Evolutionary conservation across 2,888 invertebrate genomes (phyloP).

Genomic region (Trissolcus japonicus): DNA sequence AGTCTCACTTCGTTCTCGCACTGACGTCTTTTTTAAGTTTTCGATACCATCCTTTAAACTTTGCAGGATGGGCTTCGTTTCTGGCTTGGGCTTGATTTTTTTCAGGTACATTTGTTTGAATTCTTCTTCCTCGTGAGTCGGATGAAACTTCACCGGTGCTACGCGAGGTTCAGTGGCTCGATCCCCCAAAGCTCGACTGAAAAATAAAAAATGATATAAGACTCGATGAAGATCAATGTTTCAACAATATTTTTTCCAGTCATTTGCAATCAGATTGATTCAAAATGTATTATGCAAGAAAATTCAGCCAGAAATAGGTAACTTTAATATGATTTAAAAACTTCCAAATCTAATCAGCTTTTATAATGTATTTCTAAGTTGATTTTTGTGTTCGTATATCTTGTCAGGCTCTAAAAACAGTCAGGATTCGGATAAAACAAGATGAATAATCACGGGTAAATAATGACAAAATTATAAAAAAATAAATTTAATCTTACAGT

Average conservation of each 20-base stretch:
- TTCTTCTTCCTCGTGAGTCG: slow-evolving; percentile 62
- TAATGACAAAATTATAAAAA: no score
- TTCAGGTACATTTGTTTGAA: slow-evolving; percentile 72
- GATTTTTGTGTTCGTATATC: no score
- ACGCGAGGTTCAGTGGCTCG: slow-evolving; percentile 74
- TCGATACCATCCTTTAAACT: slow-evolving; percentile 72
- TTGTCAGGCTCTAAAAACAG: no score
- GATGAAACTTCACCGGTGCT: slow-evolving; percentile 69
- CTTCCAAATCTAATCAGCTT: no score
- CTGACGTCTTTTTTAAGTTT: slow-evolving; percentile 69
- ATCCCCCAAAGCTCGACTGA: slow-evolving; percentile 73
- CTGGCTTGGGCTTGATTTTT: slow-evolving; percentile 72
- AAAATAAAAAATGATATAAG: slow-evolving; percentile 7
- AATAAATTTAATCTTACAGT: no score
- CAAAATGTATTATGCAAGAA: no score
- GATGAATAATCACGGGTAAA: no score
- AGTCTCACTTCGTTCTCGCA: slow-evolving; percentile 56
- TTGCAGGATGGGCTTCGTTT: slow-evolving; percentile 71
- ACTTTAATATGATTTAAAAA: no score
- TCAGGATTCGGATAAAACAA: no score
- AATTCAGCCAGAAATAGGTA: no score
- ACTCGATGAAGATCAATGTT: not conserved
- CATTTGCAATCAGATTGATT: no score
- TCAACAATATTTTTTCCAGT: not conserved
- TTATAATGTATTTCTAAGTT: no score